Conservation (phyloP, 2,113 vertebrate genomes). For the Eulemur macaco region DNA sequence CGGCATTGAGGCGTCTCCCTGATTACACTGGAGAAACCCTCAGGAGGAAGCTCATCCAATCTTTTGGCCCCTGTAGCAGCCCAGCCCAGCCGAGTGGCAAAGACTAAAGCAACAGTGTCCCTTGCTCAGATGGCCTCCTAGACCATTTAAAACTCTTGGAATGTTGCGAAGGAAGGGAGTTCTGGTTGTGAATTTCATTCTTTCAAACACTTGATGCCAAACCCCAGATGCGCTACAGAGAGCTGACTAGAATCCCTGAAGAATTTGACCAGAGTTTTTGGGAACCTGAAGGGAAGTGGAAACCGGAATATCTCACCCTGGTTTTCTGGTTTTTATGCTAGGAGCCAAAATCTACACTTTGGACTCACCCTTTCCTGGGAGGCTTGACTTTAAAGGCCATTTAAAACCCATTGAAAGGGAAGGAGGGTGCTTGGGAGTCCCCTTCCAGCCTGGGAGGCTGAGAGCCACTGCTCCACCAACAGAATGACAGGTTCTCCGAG, state of each 20-base stretch:
- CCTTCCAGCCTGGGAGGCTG: not conserved
- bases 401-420: not conserved
- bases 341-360: not conserved
- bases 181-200: not conserved
- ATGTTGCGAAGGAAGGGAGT: slow-evolving; percentile 40
- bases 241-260: slow-evolving; percentile 65
- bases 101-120: not conserved
- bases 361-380: not conserved
- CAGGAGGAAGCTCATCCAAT: fast-evolving
- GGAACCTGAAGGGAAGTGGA: not conserved
- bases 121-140: not conserved
- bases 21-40: not conserved
- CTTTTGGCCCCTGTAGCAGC: too few species aligned
- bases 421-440: not conserved
- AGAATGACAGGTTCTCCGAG: not conserved
- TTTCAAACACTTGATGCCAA: not conserved
- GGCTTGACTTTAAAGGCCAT: too few species aligned
- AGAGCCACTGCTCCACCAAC: not conserved
- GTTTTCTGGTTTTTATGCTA: not conserved
- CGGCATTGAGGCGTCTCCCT: not conserved
- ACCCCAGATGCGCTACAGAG: slow-evolving; percentile 57
- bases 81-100: not conserved
- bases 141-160: not conserved
- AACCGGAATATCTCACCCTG: not conserved
- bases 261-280: slow-evolving; percentile 69